These are phyloP conservation scores for human (Homo sapiens) DNA, from an alignment of 2,113 vertebrate genomes.

Conservation along the genomic window DNA sequence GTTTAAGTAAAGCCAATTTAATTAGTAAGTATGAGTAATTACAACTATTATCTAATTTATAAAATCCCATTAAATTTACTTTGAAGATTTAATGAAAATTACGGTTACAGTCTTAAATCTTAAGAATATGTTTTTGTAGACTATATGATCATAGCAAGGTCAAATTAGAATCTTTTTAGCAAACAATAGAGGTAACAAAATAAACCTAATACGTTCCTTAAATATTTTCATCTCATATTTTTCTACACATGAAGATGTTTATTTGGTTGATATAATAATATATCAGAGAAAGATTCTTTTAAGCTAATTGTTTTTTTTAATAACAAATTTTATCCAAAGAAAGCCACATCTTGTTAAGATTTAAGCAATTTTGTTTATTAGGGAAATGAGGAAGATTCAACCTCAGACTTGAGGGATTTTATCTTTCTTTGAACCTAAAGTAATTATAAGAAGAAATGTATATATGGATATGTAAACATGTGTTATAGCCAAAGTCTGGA, in stretches of 20 bases:
- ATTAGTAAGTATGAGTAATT: slow-evolving; percentile 20
- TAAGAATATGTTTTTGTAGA: not conserved
- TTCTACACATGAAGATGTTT: not conserved
- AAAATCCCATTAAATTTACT: not conserved
- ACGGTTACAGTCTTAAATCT: slow-evolving; percentile 35
- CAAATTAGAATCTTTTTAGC: not conserved
- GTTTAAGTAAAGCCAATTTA: slow-evolving; percentile 48
- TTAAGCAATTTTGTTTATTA: not conserved
- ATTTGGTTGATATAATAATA: not conserved
- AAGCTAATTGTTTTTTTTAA: not conserved
- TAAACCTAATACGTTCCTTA: not conserved
- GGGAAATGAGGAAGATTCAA: not conserved
- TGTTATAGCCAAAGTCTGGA: not conserved
- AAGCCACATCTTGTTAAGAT: not conserved
- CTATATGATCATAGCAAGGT: not conserved
- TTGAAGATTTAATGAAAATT: slow-evolving; percentile 26
- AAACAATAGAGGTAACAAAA: slow-evolving; percentile 34
- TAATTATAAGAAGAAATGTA: not conserved
- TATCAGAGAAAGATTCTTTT: slow-evolving; percentile 3
- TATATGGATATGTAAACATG: not conserved
- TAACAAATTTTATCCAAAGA: not conserved
- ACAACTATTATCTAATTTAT: slow-evolving; percentile 48
- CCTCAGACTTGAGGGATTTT: not conserved
- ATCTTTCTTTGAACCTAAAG: not conserved
- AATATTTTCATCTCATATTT: not conserved